phyloP scores from a whole-genome alignment of 2,888 invertebrate species.

The Noctuana brunneofusca region DNA sequence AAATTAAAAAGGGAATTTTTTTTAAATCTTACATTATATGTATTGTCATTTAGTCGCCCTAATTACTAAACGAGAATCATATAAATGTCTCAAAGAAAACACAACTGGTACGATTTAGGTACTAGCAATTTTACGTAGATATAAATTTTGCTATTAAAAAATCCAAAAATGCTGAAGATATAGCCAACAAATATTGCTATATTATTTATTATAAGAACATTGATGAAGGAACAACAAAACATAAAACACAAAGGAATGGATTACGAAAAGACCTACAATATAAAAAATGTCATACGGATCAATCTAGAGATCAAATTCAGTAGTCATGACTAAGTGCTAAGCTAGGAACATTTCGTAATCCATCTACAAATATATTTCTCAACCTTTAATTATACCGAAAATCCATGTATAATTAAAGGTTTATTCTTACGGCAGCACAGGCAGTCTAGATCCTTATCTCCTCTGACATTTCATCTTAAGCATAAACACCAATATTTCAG shows the following conservation, averaged over 20 bases:
- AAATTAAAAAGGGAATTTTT: conserved; percentile 70
- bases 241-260: conserved; percentile 43
- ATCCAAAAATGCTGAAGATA: conserved; percentile 24
- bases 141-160: conserved; percentile 9
- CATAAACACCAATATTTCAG: background rate
- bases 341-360: conserved; percentile 38
- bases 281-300: conserved; percentile 25
- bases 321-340: conserved; percentile 26
- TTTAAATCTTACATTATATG: conserved; percentile 73
- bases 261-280: conserved; percentile 31
- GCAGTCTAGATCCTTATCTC: conserved; percentile 20
- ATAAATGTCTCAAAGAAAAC: conserved; percentile 51
- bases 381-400: conserved; percentile 28
- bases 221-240: conserved; percentile 48
- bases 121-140: conserved; percentile 11
- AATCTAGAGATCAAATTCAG: conserved; percentile 47
- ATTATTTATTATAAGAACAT: conserved; percentile 35
- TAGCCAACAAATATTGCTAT: conserved; percentile 22
- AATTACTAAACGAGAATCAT: conserved; percentile 80
- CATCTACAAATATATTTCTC: conserved; percentile 25
- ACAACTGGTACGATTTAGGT: conserved; percentile 21
- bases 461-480: background rate
- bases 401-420: conserved; percentile 17
- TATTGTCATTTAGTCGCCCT: conserved; percentile 82
- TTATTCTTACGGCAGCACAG: conserved; percentile 9